phyloP scores from a whole-genome alignment of 2,888 invertebrate genomes.

The Diloba caeruleocephala region DNA sequence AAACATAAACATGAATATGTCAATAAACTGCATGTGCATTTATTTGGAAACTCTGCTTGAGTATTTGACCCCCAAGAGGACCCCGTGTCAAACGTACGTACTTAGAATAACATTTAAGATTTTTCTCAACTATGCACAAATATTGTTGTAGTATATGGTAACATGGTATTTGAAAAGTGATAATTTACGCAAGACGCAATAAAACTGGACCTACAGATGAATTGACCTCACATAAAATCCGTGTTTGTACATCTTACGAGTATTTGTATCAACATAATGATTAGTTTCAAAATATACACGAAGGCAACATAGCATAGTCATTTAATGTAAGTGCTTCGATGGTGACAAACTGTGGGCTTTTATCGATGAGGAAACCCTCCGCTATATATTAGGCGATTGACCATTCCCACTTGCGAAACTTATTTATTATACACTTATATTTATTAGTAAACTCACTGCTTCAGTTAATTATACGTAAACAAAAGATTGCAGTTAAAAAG shows the following conservation, averaged over 20 bases:
- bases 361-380: constrained; percentile 44
- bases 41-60: constrained; percentile 18
- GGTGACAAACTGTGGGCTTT: constrained; percentile 44
- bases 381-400: constrained; percentile 42
- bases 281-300: constrained; percentile 35
- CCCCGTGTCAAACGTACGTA: constrained; percentile 1
- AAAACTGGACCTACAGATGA: constrained; percentile 20
- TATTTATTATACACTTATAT: constrained; percentile 18
- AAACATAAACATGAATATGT: constrained; percentile 42
- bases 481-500: constrained; percentile 56
- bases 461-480: too few species aligned
- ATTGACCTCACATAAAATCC: constrained; percentile 31
- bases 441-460: constrained; percentile 19
- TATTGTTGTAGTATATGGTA: too few species aligned
- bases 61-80: constrained; percentile 24
- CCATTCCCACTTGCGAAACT: constrained; percentile 37
- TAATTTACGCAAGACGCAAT: constrained; percentile 28
- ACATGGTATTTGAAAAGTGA: constrained; percentile 12
- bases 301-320: constrained; percentile 11
- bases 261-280: constrained; percentile 10
- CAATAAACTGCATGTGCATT: constrained; percentile 34
- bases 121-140: constrained; percentile 3
- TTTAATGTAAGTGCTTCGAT: constrained; percentile 37
- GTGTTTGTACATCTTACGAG: constrained; percentile 21
- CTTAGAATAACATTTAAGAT: too few species aligned